Conservation (phyloP, 2,797 vertebrate genomes). For the Eurystomus glaucurus region DNA sequence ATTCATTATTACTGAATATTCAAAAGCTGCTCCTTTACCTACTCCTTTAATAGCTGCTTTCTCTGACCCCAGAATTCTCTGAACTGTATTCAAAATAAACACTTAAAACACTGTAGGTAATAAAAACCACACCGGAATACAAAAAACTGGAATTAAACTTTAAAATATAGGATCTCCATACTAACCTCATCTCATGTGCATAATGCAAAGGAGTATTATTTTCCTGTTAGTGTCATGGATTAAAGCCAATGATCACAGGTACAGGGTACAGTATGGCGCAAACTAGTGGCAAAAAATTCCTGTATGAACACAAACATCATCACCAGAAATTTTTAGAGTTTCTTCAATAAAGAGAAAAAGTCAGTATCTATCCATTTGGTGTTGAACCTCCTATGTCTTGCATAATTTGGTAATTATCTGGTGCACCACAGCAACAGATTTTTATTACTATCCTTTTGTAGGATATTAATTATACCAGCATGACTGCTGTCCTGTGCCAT, state of each 20-base stretch:
- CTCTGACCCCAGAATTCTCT: not conserved
- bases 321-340: not conserved
- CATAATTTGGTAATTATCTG: not conserved
- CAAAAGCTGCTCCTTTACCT: not conserved
- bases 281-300: not conserved
- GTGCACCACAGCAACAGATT: not conserved
- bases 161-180: not conserved
- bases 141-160: not conserved
- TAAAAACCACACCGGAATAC: not conserved
- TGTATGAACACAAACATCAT: not conserved
- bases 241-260: not conserved
- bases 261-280: rapidly evolving
- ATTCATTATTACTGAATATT: not conserved
- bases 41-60: not conserved
- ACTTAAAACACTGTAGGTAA: not conserved
- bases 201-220: not conserved
- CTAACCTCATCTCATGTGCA: not conserved
- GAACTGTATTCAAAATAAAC: not conserved
- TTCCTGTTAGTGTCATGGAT: not conserved
- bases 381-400: not conserved
- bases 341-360: not conserved
- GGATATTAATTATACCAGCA: not conserved
- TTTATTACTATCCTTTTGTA: not conserved
- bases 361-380: not conserved
- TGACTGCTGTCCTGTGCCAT: not conserved